A percentile compares a stretch with the other conserved stretches of the same genome.
phyloP scores from a whole-genome alignment of 2,113 vertebrate genomes.

The Hemiprocne comata region DNA sequence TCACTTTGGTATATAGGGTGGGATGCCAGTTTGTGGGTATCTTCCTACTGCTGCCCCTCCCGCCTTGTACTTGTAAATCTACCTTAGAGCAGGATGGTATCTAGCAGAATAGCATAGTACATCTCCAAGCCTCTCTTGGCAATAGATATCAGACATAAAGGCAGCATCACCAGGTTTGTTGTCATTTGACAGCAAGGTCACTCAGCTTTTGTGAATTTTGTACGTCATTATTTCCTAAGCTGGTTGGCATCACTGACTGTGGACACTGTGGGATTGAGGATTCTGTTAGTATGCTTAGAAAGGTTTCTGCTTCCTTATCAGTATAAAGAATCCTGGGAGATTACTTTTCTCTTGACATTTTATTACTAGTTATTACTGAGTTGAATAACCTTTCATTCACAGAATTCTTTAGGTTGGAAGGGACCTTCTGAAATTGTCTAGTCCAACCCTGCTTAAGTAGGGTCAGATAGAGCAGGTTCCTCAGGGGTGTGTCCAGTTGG shows the following conservation, averaged over 20 bases:
- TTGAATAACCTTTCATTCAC: neutral
- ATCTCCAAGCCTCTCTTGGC: neutral
- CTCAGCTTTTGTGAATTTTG: neutral
- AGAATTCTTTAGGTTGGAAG: neutral
- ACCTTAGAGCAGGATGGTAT: neutral
- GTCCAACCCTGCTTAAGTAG: neutral
- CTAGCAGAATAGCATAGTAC: neutral
- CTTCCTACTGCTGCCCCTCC: neutral
- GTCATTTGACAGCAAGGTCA: neutral
- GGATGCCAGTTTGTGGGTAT: neutral
- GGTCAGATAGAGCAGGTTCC: neutral
- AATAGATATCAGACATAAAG: neutral
- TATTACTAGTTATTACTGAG: neutral
- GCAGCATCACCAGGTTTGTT: neutral
- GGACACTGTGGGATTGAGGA: rapidly evolving
- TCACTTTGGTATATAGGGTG: neutral
- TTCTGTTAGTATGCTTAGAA: neutral
- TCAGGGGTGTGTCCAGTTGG: neutral
- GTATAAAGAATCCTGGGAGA: neutral
- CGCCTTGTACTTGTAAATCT: neutral
- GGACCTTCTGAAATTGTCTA: neutral
- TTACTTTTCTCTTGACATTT: neutral
- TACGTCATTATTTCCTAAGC: neutral
- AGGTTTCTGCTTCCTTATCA: neutral
- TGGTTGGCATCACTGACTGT: neutral